Evolutionary conservation across 1,140 invertebrate species (phyloP).

Genomic region (Microplitis demolitor): DNA sequence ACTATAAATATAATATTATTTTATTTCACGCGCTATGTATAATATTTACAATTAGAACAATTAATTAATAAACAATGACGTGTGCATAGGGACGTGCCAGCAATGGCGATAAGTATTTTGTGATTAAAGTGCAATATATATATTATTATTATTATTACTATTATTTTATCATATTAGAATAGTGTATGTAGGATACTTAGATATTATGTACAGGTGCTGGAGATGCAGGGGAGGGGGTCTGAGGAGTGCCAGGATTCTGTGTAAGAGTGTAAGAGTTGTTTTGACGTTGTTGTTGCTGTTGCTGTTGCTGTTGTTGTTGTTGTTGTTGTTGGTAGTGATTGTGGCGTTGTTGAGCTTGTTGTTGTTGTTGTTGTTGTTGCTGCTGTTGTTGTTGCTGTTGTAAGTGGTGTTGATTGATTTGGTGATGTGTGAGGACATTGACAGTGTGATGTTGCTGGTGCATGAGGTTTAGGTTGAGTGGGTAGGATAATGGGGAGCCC

Average conservation of each 20-base stretch:
- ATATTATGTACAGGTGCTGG: constrained; percentile 62
- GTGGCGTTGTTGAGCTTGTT: constrained; percentile 37
- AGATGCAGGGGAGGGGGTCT: constrained; percentile 58
- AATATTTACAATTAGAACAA: constrained; percentile 56
- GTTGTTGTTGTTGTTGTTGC: constrained; percentile 39
- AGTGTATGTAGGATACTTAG: constrained; percentile 32
- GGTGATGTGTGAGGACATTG: constrained; percentile 33
- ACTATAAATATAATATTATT: constrained; percentile 38
- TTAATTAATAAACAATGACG: constrained; percentile 17
- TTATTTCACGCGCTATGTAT: constrained; percentile 51
- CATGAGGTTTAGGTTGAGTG: constrained; percentile 56
- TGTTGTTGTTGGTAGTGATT: constrained; percentile 40
- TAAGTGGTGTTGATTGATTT: constrained; percentile 35
- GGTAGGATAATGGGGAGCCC: constrained; percentile 61
- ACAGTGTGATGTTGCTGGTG: constrained; percentile 44
- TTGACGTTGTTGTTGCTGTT: constrained; percentile 33
- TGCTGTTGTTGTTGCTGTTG: constrained; percentile 20
- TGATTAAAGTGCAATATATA: background rate
- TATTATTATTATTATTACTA: background rate
- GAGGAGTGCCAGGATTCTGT: constrained; percentile 55
- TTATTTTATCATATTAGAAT: background rate
- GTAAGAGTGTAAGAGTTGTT: constrained; percentile 49
- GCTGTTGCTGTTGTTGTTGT: no score
- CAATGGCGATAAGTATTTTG: background rate
- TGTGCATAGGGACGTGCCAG: constrained; percentile 5